phyloP scores from a whole-genome alignment of 1,140 invertebrate species.

The Drosophila jambulina region DNA sequence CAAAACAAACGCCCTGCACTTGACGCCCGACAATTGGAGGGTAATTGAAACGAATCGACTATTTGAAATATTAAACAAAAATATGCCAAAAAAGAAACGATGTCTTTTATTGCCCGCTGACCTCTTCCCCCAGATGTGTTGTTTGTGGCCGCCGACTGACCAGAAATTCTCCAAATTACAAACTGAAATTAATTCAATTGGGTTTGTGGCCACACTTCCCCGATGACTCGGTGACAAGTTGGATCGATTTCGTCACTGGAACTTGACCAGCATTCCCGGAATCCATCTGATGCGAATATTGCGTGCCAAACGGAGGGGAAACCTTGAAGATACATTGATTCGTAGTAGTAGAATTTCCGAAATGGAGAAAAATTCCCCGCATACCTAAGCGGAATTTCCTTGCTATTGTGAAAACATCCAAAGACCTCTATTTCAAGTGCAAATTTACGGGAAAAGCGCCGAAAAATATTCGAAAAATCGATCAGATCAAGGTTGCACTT shows the following conservation, averaged over 20 bases:
- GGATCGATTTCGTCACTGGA: conserved; percentile 61
- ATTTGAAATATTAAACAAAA: conserved; percentile 75
- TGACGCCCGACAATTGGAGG: conserved; percentile 60
- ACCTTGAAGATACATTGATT: conserved; percentile 60
- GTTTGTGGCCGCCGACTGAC: conserved; percentile 65
- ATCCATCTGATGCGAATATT: conserved; percentile 55
- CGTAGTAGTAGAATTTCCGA: not conserved
- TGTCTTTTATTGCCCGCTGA: conserved; percentile 62
- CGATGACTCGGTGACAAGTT: conserved; percentile 34
- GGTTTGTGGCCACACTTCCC: conserved; percentile 68
- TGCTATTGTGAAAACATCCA: conserved; percentile 27
- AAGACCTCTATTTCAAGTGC: conserved; percentile 9
- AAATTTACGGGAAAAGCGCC: conserved; percentile 19
- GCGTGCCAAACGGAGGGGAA: conserved; percentile 56
- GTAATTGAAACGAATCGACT: conserved; percentile 70
- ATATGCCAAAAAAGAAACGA: conserved; percentile 63
- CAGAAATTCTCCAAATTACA: conserved; percentile 37
- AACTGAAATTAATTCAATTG: conserved; percentile 74
- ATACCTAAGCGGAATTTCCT: conserved; percentile 54
- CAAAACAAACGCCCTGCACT: conserved; percentile 53
- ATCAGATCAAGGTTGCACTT: conserved; percentile 33
- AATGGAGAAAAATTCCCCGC: conserved; percentile 38
- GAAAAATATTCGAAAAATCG: conserved; percentile 21
- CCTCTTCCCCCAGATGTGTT: conserved; percentile 16
- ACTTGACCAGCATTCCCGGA: conserved; percentile 40